Evolutionary conservation across 2,113 vertebrate genomes (phyloP).

Genomic region (Pseudolaguvia tuberculata): DNA sequence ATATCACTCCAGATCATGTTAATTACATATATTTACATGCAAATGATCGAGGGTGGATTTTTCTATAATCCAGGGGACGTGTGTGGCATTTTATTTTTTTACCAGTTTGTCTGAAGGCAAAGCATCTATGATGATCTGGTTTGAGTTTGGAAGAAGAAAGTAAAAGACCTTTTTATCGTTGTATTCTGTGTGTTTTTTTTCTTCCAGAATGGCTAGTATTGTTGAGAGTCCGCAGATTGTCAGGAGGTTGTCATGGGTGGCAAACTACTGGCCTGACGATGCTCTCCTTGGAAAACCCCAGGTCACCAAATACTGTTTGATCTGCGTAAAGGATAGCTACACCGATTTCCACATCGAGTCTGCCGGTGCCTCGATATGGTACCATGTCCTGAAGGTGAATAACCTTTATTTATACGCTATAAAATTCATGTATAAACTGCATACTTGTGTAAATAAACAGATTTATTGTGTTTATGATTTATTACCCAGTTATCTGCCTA

Average conservation of each 20-base stretch:
- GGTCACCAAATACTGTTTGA: conserved; percentile 96
- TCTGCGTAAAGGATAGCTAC: conserved; percentile 98
- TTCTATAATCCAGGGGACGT: no score
- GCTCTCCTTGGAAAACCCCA: conserved; percentile 92
- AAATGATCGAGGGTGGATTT: no score
- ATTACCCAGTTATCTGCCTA: no score
- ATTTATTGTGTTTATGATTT: no score
- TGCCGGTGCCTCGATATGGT: conserved; percentile 91
- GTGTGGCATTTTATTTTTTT: no score
- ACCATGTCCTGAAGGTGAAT: conserved; percentile 89
- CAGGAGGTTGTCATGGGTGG: conserved; percentile 90
- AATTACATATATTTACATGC: no score
- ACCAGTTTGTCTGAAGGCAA: no score
- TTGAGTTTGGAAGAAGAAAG: not conserved
- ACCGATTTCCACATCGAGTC: conserved; percentile 97
- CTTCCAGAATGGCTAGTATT: conserved; percentile 85
- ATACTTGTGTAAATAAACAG: no score
- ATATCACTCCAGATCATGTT: no score
- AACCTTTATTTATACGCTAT: no score
- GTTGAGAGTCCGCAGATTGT: conserved; percentile 94
- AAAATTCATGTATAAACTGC: no score
- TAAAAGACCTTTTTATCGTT: not conserved
- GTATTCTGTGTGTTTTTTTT: not conserved
- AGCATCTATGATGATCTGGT: no score
- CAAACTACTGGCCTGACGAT: conserved; percentile 94